Conservation (phyloP, 2,888 invertebrate species). For the Drosophila gaucha region DNA sequence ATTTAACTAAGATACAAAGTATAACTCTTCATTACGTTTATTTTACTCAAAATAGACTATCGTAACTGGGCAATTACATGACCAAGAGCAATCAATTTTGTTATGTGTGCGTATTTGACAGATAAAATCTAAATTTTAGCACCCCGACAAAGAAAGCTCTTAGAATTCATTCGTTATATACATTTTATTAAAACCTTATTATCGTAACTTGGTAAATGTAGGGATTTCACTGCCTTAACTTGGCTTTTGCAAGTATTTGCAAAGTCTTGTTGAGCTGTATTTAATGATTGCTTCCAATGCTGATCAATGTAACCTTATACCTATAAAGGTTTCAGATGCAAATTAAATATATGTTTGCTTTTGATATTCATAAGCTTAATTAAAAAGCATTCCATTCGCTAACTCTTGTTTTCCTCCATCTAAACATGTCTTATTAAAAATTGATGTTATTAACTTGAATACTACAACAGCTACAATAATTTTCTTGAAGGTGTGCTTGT, state of each 20-base stretch:
- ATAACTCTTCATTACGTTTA: no score
- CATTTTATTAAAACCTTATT: no score
- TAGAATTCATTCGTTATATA: no score
- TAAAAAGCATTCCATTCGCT: no score
- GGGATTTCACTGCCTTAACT: not conserved
- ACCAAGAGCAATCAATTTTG: no score
- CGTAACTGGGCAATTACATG: no score
- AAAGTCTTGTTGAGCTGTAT: not conserved
- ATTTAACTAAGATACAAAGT: no score
- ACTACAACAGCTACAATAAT: not conserved
- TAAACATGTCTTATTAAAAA: not conserved
- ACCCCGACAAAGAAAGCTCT: no score
- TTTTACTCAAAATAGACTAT: no score
- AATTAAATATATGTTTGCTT: not conserved
- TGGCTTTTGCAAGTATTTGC: not conserved
- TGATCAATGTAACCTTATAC: not conserved
- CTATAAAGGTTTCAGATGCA: not conserved
- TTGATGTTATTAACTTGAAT: not conserved
- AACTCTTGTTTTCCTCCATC: not conserved
- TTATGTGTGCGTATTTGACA: no score
- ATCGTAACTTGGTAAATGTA: no score
- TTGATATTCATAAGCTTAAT: not conserved
- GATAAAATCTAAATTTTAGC: no score
- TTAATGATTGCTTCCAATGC: not conserved
- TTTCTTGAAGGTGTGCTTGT: not conserved